Evolutionary conservation across 1,140 invertebrate species (phyloP), one percentile per base, ranked within the genome.

Genomic region (Goniozus legneri): DNA sequence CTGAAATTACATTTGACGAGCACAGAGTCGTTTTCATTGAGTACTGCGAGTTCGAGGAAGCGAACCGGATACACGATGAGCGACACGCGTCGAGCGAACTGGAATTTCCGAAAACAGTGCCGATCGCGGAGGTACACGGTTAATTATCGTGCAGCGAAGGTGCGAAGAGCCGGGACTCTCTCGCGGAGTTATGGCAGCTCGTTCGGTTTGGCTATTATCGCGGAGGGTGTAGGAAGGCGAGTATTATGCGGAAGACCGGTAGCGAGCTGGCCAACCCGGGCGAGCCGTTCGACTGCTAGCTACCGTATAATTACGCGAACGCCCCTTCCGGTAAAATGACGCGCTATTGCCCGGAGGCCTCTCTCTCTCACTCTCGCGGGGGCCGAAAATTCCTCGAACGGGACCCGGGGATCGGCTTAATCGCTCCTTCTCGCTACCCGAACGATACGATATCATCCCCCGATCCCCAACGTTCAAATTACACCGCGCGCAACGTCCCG

Each of bases 201-300:
- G 55, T 71, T 64, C 53, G 37, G 45, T 47, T 53, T 44, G 42
- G 22, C 61, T 59, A 73, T 74, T 73, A 71, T 72, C 69, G 64
- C 54, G 58, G 60, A 67, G 60, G 53, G 57, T n/a, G 63, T 65
- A 60, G 57, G 52, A 18, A 32, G 24, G 54, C n/a, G n/a, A 50
- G 60, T 48, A 73, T 74, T 73, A 73, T 72, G 71, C 56, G 69
- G 60, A 74, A 74, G 65, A 74, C 73, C 70, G 55, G 73, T 75
- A 75, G 73, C 66, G 44, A 47, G 35, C 48, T 42, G 56, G 54
- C 62, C 55, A 54, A 62, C 55, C n/a, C n/a, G n/a, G n/a, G n/a
- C 60, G 64, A 69, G 58, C 58, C 65, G 61, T 75, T 75, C 67
- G 65, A 61, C 68, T 49, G 44, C 62, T 58, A 64, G 69, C 73